A percentile compares a stretch with the other conserved stretches of the same genome.
Evolutionary conservation across 2,888 invertebrate species (phyloP).

Genomic region (Lissocephala sabroskyi): DNA sequence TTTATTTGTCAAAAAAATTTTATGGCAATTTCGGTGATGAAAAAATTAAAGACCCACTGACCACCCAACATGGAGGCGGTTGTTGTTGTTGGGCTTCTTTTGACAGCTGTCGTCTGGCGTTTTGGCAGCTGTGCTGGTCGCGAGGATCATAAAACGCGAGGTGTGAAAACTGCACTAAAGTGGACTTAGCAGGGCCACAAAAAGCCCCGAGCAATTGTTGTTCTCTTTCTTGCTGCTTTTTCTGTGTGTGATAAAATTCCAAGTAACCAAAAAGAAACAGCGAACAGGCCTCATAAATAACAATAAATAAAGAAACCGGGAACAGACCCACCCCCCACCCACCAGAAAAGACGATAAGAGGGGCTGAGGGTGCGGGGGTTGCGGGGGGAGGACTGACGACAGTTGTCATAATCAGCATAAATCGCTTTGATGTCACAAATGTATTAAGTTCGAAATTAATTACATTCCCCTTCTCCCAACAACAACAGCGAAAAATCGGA

Average conservation of each 20-base stretch:
- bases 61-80: too few relatives aligned
- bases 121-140: too few relatives aligned
- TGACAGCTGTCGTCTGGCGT: constrained; percentile 59
- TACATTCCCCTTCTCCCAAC: constrained; percentile 41
- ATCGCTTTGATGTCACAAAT: constrained; percentile 52
- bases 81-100: constrained; percentile 6
- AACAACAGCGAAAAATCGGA: background rate
- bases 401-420: constrained; percentile 9
- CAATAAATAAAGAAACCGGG: constrained; percentile 35
- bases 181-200: constrained; percentile 19
- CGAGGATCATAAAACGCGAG: constrained; percentile 30
- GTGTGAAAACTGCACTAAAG: constrained; percentile 51
- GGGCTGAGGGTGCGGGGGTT: too few relatives aligned
- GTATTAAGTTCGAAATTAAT: constrained; percentile 54
- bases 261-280: constrained; percentile 10
- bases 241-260: constrained; percentile 46
- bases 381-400: too few relatives aligned
- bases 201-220: constrained; percentile 11
- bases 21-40: too few relatives aligned
- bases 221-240: background rate
- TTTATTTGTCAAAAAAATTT: too few relatives aligned
- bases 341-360: background rate
- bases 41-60: too few relatives aligned
- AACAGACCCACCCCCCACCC: background rate
- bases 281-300: constrained; percentile 31